Evolutionary conservation across 2,888 invertebrate genomes (phyloP), one percentile per base, ranked within the genome.

Genomic region (Xestia ashworthii): DNA sequence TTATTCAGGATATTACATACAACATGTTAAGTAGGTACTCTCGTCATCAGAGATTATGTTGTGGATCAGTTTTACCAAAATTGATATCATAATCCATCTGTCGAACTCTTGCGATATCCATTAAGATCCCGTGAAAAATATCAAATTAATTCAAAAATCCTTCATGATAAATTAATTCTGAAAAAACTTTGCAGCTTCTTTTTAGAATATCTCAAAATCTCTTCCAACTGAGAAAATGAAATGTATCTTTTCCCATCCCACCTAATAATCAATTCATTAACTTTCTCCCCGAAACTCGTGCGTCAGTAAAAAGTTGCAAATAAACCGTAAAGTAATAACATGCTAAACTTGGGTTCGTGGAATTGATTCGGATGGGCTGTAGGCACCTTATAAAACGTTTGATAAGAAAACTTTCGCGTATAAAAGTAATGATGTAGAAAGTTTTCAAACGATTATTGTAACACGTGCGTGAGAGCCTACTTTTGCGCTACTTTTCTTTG

Each of bases 341-440:
- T 70, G 62, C 44, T 66, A 71, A 87, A 85, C 71, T 85, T 66
- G 68, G 62, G 48, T 44, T 69, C 48, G 22, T 41, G 50, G 50
- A 84, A 85, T 87, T 79, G 87, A 80, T 85, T 87, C 62, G 65
- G 81, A 85, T 85, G 67, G 76, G 46, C 74, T 67, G 53, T 65
- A 58, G 32, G 9, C 82, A 71, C 67, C 74, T 73, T 76, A 70
- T 78, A 68, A 78, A 82, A 76, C 78, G 77, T 83, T 87, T 82
- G 71, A 82, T 87, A 81, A 79, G 81, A 73, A 79, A 87, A 87
- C n/a, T 87, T 87, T 87, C 41, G 19, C 44, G 70, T 71, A 78
- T 79, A 75, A 87, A 87, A 87, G 76, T 80, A 79, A 81, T 83
- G 76, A 85, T 87, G 83, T 85, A 71, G 78, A 81, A 87, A 87